phyloP scores from a whole-genome alignment of 2,888 invertebrate genomes.

The Pandemis heparana region DNA sequence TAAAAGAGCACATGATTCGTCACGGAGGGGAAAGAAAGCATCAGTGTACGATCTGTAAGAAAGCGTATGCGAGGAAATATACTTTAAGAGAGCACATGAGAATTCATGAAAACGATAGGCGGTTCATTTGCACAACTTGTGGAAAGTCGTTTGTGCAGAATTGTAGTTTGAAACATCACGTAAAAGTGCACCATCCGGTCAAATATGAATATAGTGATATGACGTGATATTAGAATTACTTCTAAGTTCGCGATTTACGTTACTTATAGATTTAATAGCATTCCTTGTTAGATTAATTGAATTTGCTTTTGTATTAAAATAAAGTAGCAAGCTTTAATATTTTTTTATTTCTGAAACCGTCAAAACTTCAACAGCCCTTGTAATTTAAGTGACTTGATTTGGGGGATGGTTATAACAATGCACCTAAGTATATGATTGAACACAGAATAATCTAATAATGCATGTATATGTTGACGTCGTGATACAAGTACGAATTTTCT shows the following conservation, averaged over 20 bases:
- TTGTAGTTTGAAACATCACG: constrained; percentile 74
- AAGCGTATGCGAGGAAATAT: constrained; percentile 78
- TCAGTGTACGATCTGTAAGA: constrained; percentile 80
- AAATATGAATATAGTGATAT: constrained; percentile 37
- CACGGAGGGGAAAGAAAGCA: constrained; percentile 82
- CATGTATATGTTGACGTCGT: constrained; percentile 49
- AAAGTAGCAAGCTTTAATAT: neutral
- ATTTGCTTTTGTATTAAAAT: constrained; percentile 10
- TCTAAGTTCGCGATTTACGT: neutral
- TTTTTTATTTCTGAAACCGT: neutral
- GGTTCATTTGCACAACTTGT: constrained; percentile 71
- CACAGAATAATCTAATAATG: constrained; percentile 43
- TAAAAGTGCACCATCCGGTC: constrained; percentile 70
- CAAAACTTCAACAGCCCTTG: neutral
- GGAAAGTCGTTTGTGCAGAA: constrained; percentile 75
- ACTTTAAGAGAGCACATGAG: constrained; percentile 76
- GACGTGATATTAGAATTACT: constrained; percentile 26
- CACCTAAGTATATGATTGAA: constrained; percentile 46
- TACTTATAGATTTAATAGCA: neutral
- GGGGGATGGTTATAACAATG: constrained; percentile 42
- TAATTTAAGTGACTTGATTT: constrained; percentile 25
- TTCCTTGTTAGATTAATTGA: neutral
- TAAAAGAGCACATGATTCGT: constrained; percentile 83
- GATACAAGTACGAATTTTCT: constrained; percentile 60
- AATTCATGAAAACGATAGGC: constrained; percentile 74